phyloP scores from a whole-genome alignment of 2,888 invertebrate species.

The Idaea dimidiata region DNA sequence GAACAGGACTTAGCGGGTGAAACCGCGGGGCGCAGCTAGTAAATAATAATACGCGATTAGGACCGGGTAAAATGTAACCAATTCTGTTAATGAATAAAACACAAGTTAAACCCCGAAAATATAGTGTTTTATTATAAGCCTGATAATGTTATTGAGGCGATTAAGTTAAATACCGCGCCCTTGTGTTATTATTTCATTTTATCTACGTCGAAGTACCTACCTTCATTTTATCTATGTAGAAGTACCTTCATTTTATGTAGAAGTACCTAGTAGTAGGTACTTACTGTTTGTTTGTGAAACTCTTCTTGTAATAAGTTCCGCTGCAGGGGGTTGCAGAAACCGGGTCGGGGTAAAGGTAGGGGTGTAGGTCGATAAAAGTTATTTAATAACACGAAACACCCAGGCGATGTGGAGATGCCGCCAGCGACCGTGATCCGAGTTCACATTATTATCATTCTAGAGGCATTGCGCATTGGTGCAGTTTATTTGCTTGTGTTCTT shows the following conservation, averaged over 20 bases:
- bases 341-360: constrained; percentile 40
- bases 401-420: constrained; percentile 40
- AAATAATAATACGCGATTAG: no score
- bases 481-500: constrained; percentile 9
- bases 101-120: no score
- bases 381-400: constrained; percentile 73
- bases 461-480: constrained; percentile 12
- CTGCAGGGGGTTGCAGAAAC: constrained; percentile 33
- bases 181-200: constrained; percentile 30
- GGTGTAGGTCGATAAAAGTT: constrained; percentile 70
- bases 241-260: constrained; percentile 9
- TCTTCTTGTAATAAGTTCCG: constrained; percentile 44
- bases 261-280: constrained; percentile 9
- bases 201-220: constrained; percentile 8
- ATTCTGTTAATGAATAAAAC: no score
- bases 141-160: no score
- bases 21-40: no score
- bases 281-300: constrained; percentile 30
- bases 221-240: constrained; percentile 13
- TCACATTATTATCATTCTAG: constrained; percentile 30
- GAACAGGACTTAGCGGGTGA: no score
- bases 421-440: constrained; percentile 44
- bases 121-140: no score
- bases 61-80: no score
- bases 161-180: constrained; percentile 12